Base-by-base conservation (phyloP, 2,888 invertebrate genomes). In the Brachylomia viminalis region DNA sequence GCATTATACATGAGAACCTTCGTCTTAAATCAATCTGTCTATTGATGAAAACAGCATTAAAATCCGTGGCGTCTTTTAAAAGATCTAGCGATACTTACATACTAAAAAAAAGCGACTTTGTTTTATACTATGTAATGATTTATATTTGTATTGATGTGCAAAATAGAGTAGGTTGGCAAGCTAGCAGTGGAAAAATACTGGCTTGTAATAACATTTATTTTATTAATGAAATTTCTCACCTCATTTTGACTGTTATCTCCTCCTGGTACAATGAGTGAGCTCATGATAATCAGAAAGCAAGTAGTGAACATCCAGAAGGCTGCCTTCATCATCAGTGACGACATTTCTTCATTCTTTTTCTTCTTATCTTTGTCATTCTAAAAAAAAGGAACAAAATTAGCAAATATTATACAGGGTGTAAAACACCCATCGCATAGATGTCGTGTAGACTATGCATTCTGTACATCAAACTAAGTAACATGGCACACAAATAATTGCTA, bases 301-400 rank as follows among this genome's bases (percentile, higher is more conserved):
- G 98, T 98, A 6, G 98, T 98, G 47, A 98, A 94, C 97, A 98
- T 97, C 98, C 98, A 98, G 69, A 98, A 96, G n/a, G 98, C 97
- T 0, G 98, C 98, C 92, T 98, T 98, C 42, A 98, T 97, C 45
- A 98, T 84, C 6, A 98, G 93, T 0, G 98, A 97, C 0, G 98
- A 97, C 83, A 98, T 93, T 92, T 98, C 98, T 73, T 98, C 97
- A 83, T 93, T 93, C 81, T 95, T 93, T 81, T 95, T 94, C 75
- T 95, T 94, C 77, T 95, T 94, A 33, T 95, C 92, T 75, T 94
- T 92, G 61, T 94, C 92, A 61, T 94, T 92, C 93, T 84, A 42
- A 92, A 92, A 72, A 33, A n/a, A 30, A 52, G 23, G 66, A 42
- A 33, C 0, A 23, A 15, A 47, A 61, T n/a, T 11, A 52, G 23